phyloP scores from a whole-genome alignment of 1,140 invertebrate species.

The Rhagoletis pomonella region DNA sequence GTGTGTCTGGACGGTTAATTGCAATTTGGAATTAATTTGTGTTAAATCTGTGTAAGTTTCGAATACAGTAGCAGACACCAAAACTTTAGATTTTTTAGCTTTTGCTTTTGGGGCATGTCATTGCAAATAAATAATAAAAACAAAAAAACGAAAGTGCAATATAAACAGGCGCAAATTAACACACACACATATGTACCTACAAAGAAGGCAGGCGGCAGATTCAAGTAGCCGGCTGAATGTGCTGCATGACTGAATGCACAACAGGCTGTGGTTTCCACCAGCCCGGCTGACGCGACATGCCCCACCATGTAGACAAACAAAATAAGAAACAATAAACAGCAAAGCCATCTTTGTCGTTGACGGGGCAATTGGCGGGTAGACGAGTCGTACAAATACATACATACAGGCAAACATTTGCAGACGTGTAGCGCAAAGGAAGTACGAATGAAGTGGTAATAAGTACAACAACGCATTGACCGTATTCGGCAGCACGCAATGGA shows the following conservation, averaged over 20 bases:
- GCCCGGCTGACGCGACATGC: slow-evolving; percentile 10
- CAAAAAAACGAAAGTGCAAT: not conserved
- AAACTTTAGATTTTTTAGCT: not conserved
- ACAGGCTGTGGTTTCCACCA: slow-evolving; percentile 34
- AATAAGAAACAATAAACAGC: slow-evolving; percentile 4
- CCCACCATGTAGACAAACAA: not conserved
- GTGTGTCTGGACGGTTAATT: slow-evolving; percentile 33
- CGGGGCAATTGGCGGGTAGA: not conserved
- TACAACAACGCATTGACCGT: slow-evolving; percentile 12
- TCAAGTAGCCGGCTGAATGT: slow-evolving; percentile 14
- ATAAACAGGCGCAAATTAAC: not conserved
- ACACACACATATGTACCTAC: not conserved
- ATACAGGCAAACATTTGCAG: too few relatives aligned
- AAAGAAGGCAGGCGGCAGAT: not conserved
- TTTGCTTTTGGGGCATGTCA: slow-evolving; percentile 40
- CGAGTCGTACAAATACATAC: not conserved
- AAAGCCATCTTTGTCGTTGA: not conserved
- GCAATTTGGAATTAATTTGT: slow-evolving; percentile 52
- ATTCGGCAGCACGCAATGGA: not conserved
- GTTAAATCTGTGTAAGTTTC: slow-evolving; percentile 51
- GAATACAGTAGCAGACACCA: not conserved
- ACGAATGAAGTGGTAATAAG: slow-evolving; percentile 37
- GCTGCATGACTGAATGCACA: slow-evolving; percentile 22
- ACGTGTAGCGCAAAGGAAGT: not conserved
- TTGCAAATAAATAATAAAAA: too few relatives aligned